Evolutionary conservation across 53 echinoderm and acorn worm genomes (phyloP).

Genomic region (Antedon mediterranea): DNA sequence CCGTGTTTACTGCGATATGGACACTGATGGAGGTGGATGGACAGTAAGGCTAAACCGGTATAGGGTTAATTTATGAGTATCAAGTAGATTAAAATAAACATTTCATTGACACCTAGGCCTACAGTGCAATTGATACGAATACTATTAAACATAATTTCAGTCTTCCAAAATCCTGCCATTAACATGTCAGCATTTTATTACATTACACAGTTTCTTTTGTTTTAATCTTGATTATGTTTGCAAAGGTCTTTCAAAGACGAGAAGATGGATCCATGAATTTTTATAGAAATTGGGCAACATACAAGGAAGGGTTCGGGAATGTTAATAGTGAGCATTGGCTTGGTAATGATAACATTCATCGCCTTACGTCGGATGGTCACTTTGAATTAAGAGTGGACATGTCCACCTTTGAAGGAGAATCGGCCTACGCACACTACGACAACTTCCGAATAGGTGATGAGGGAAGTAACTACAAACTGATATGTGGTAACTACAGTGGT

Average conservation of each 20-base stretch:
- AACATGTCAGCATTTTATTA: no score
- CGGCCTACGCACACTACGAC: constrained; percentile 33
- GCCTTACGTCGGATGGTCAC: constrained; percentile 24
- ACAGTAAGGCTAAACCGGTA: no score
- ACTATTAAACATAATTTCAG: no score
- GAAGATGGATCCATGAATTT: constrained; percentile 42
- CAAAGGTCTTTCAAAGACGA: constrained; percentile 53
- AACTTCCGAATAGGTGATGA: constrained; percentile 48
- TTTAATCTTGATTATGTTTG: no score
- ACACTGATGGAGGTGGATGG: no score
- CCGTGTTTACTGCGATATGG: no score
- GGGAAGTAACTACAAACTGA: constrained; percentile 34
- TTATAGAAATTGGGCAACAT: constrained; percentile 35
- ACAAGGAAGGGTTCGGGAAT: constrained; percentile 47
- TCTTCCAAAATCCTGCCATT: no score
- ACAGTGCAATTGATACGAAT: no score
- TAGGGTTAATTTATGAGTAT: no score
- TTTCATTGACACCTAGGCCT: no score
- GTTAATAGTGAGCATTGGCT: constrained; percentile 52
- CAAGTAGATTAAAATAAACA: no score
- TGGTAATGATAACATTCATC: constrained; percentile 48
- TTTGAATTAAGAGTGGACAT: constrained; percentile 42
- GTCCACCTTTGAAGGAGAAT: constrained; percentile 30
- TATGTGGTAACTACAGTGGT: constrained; percentile 34
- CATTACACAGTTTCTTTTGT: no score